phyloP scores from a whole-genome alignment of 53 echinoderm and acorn worm species.

The Patiria pectinifera region DNA sequence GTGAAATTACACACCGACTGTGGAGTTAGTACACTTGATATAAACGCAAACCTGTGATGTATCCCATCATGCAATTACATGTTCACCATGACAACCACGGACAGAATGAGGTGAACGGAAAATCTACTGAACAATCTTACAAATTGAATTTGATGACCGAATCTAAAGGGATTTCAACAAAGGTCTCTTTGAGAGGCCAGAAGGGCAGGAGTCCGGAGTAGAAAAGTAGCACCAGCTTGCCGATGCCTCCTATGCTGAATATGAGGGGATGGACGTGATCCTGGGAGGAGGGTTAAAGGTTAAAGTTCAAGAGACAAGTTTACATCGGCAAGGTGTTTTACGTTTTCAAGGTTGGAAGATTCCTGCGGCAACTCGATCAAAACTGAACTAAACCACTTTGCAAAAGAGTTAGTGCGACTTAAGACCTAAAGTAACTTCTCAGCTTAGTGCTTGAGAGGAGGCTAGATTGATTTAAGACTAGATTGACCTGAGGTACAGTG shows the following conservation, averaged over 20 bases:
- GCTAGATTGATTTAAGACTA: too few relatives aligned
- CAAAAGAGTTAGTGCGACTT: too few relatives aligned
- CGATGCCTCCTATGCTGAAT: conserved; percentile 73
- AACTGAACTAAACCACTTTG: too few relatives aligned
- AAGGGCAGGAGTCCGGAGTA: conserved; percentile 94
- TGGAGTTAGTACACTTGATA: neutral
- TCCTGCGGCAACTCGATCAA: too few relatives aligned
- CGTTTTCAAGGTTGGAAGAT: too few relatives aligned
- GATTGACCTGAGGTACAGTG: too few relatives aligned
- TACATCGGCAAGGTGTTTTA: too few relatives aligned
- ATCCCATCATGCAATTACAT: conserved; percentile 7
- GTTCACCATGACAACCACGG: neutral
- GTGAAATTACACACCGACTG: neutral
- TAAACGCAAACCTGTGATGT: neutral
- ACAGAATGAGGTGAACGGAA: neutral
- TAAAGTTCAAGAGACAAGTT: neutral
- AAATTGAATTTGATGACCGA: conserved; percentile 65
- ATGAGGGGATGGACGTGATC: conserved; percentile 62
- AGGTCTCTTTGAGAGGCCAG: conserved; percentile 85
- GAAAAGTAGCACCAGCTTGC: conserved; percentile 78
- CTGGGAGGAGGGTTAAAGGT: conserved; percentile 36
- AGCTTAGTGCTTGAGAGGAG: too few relatives aligned
- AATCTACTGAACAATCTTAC: conserved; percentile 65
- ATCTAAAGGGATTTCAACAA: conserved; percentile 85
- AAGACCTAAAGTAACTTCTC: too few relatives aligned